Evolutionary conservation across 2,888 invertebrate species (phyloP), one percentile per base, ranked within the genome.

Genomic region (Hydropsyche betteni): DNA sequence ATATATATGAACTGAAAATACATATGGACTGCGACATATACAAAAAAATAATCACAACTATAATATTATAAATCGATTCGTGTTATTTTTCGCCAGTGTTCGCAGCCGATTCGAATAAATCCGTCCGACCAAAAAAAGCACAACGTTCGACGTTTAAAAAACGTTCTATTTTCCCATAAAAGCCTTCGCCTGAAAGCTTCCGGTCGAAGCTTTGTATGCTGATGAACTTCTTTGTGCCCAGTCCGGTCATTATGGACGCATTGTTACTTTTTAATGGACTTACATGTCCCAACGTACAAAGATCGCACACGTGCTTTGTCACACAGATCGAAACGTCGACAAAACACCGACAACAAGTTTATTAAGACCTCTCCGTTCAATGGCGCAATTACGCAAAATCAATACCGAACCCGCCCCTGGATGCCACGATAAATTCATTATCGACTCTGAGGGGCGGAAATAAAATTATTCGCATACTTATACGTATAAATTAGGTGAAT

Each of bases 381-480:
- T 24, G 24, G 24, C 24, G 24, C 24, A 24, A 24, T 24, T 24
- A 24, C 24, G 24, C 24, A 24, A 24, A 24, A 24, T 24, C 24
- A 24, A 24, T 24, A 24, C 24, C 24, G 24, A 24, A 24, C 24
- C 10, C 44, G 4, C 44, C 6, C 44, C 10, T 10, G 6, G 3
- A 44, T 44, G 1, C 44, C 2, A 44, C 72, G 72, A 72, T 72
- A 72, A 72, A 58, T 58, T 58, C 55, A 58, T 72, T 72, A 72
- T 72, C 55, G 72, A 55, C 72, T 58, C 44, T 10, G 55, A 36
- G 70, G 70, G 72, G 10, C 44, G 6, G 72, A 72, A 58, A 72
- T 72, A 72, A 72, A 72, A 72, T 72, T 72, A 72, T 72, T 72
- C 72, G 72, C 72, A 72, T 72, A 72, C 55, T 72, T 72, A 58